Evolutionary conservation across 2,113 vertebrate species (phyloP), one percentile per base, ranked within the genome.

Genomic region (Sinocyclocheilus grahami): DNA sequence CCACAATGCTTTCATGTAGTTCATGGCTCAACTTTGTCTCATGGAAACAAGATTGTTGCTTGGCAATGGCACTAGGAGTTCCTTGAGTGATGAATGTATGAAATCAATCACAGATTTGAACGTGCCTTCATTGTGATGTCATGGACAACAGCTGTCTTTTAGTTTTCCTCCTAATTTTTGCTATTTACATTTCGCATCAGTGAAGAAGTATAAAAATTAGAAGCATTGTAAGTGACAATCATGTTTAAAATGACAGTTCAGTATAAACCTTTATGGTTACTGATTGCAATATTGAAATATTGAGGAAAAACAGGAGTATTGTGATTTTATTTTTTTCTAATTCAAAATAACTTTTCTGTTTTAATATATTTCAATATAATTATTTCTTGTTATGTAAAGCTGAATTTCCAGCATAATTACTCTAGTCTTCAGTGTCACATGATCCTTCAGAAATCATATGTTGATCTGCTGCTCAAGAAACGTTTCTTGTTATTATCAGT

Each of bases 1-100:
- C 51, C 39, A 63, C 77, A 72, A 86, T 81, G 85, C 85, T 86
- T 82, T 82, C 69, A 82, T 82, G 85, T 63, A 77, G 65, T 10
- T 30, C 27, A 5, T 13, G 55, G 8, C 8, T 27, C 77, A 46
- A 69, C 27, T 24, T 16, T 75, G 20, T 42, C 51, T 78, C 10
- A 4, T 53, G 27, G 78, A 85, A 88, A 74, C 22, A 53, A 39
- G 48, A 81, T 82, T 78, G 62, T 78, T 86, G 78, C 84, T 78
- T 71, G 7, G 62, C 39, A 86, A 82, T 18, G 22, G 9, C 51
- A n/a, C 22, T 80, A n/a, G 46, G 11, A 11, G 33, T 72, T 80
- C 11, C n/a, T 20, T 18, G 48, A 27, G 51, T 30, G 14, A 12
- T 60, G 14, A 12, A 46, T 16, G 48, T 16, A 16, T 79, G 76